Evolutionary conservation across 2,888 invertebrate species (phyloP).

Genomic region (Xanthorhoe spadicearia): DNA sequence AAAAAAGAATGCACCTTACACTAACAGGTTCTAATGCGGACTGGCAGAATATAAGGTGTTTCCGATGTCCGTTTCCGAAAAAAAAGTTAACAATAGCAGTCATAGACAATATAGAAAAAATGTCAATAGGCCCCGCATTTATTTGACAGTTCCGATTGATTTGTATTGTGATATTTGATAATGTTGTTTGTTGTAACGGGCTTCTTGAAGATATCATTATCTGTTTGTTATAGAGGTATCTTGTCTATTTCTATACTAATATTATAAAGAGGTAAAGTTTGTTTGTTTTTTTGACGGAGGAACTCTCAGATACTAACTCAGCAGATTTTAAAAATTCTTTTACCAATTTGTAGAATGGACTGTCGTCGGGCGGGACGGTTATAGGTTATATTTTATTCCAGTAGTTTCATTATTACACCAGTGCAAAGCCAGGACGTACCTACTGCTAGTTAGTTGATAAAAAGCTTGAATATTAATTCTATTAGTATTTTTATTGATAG

Average conservation of each 20-base stretch:
- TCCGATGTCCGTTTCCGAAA: conserved; percentile 77
- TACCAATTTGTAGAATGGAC: no score
- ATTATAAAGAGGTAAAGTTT: no score
- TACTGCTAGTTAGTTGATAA: no score
- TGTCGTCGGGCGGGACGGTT: no score
- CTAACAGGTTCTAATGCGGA: conserved; percentile 72
- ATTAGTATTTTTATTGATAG: no score
- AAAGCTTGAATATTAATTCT: no score
- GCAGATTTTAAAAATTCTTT: no score
- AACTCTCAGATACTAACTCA: no score
- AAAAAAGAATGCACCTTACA: conserved; percentile 59
- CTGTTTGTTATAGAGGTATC: conserved; percentile 4
- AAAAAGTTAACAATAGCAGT: conserved; percentile 65
- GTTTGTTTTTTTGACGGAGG: no score
- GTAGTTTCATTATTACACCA: no score
- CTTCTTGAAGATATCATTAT: conserved; percentile 33
- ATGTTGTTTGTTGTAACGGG: conserved; percentile 39
- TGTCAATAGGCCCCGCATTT: conserved; percentile 47
- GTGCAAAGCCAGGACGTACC: no score
- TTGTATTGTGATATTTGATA: conserved; percentile 49
- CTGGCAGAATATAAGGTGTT: conserved; percentile 67
- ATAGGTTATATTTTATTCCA: no score
- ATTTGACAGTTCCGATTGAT: conserved; percentile 53
- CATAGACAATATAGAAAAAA: conserved; percentile 39
- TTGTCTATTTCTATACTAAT: conserved; percentile 1